Conservation (phyloP, 2,113 vertebrate genomes). For the Calyptomena viridis region DNA sequence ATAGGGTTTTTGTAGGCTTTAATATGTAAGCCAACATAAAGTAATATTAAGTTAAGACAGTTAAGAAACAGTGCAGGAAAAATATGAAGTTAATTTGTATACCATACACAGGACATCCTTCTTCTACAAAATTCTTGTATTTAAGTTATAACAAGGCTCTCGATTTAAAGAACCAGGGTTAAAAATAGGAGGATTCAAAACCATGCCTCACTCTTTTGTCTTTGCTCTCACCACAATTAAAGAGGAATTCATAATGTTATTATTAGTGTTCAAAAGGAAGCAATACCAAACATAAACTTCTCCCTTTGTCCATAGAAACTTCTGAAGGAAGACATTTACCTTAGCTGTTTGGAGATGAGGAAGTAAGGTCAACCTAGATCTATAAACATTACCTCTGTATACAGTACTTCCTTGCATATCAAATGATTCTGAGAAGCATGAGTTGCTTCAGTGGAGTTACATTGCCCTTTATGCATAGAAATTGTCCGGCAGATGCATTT, state of each 20-base stretch:
- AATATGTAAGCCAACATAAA: not conserved
- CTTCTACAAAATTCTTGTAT: not conserved
- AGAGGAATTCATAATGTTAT: not conserved
- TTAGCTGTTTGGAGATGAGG: not conserved
- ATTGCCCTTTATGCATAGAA: not conserved
- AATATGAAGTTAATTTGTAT: not conserved
- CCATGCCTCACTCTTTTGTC: rapidly evolving
- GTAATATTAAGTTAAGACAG: not conserved
- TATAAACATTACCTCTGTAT: not conserved
- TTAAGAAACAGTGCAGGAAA: not conserved
- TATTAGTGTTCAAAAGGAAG: not conserved
- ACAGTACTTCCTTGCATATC: not conserved
- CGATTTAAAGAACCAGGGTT: not conserved
- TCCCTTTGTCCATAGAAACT: not conserved
- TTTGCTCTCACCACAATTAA: not conserved
- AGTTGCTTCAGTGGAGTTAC: not conserved
- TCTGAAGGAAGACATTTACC: not conserved
- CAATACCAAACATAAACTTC: not conserved
- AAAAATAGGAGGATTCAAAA: not conserved
- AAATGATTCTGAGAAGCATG: not conserved
- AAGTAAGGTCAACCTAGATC: not conserved
- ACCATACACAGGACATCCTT: rapidly evolving
- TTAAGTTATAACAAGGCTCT: not conserved
- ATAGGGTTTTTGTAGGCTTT: not conserved
- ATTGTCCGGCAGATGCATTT: not conserved